Evolutionary conservation across 2,113 vertebrate genomes (phyloP).

Genomic region (Boleophthalmus pectinirostris): DNA sequence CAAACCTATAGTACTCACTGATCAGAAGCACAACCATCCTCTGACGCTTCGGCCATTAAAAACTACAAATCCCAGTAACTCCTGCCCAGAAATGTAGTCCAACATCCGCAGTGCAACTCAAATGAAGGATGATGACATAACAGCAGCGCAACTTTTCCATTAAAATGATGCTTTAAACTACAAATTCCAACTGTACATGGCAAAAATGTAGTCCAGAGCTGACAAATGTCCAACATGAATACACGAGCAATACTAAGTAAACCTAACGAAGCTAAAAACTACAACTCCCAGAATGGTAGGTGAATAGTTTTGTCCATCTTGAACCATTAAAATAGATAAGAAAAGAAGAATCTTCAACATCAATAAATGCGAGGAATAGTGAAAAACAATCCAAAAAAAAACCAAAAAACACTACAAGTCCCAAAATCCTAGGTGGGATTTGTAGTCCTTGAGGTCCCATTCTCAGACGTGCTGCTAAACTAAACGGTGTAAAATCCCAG

Average conservation of each 20-base stretch:
- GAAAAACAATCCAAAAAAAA: not conserved
- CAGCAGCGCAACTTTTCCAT: no score
- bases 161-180: not conserved
- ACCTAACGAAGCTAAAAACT: slow-evolving; percentile 33
- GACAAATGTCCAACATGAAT: no score
- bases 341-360: no score
- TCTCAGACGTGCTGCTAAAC: not conserved
- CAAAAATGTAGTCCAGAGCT: no score
- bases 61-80: not conserved
- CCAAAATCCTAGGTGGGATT: not conserved
- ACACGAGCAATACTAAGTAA: no score
- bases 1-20: not conserved
- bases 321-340: no score
- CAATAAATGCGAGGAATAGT: no score
- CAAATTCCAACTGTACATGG: not conserved
- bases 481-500: not conserved
- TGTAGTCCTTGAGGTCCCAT: not conserved
- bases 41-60: not conserved
- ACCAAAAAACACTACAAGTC: not conserved
- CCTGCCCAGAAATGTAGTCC: not conserved
- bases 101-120: not conserved
- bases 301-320: not conserved
- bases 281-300: slow-evolving; percentile 51
- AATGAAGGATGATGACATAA: not conserved
- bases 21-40: not conserved